Conservation (phyloP, 1,140 invertebrate species). For the Brachionus rotundiformis region DNA sequence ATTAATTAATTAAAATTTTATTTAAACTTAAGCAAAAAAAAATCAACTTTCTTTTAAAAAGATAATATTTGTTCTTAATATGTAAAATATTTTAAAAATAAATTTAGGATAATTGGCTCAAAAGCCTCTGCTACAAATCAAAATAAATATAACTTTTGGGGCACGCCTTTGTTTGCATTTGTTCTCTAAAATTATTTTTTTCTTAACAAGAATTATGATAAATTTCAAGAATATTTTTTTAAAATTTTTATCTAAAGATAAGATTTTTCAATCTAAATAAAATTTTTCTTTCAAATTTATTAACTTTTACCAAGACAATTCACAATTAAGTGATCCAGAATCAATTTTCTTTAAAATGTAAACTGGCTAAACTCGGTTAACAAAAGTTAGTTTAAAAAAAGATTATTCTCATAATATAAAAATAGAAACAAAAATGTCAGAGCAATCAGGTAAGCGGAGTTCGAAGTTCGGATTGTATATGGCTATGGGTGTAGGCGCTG, state of each 20-base stretch:
- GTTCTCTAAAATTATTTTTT: not conserved
- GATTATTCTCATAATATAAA: not conserved
- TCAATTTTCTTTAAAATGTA: not conserved
- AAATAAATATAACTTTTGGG: conserved; percentile 44
- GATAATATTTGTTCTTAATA: not conserved
- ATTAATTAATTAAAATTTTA: too few relatives aligned
- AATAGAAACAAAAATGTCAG: not conserved
- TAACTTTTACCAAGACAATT: not conserved
- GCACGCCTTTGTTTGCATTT: not conserved
- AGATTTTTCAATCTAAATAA: too few relatives aligned
- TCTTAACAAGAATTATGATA: not conserved
- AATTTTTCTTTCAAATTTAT: not conserved
- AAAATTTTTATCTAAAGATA: not conserved
- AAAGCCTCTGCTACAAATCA: not conserved
- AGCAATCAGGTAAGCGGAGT: not conserved
- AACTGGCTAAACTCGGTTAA: conserved; percentile 43
- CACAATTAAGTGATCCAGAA: not conserved
- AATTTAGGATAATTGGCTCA: not conserved
- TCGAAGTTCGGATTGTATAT: conserved; percentile 8
- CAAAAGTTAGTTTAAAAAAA: not conserved
- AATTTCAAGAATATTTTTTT: not conserved
- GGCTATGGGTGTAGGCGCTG: conserved; percentile 28
- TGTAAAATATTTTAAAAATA: not conserved
- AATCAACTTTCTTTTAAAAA: not conserved
- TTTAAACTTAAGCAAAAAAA: not conserved